phyloP scores from a whole-genome alignment of 2,888 invertebrate genomes.

The Ptilodon capucinus region DNA sequence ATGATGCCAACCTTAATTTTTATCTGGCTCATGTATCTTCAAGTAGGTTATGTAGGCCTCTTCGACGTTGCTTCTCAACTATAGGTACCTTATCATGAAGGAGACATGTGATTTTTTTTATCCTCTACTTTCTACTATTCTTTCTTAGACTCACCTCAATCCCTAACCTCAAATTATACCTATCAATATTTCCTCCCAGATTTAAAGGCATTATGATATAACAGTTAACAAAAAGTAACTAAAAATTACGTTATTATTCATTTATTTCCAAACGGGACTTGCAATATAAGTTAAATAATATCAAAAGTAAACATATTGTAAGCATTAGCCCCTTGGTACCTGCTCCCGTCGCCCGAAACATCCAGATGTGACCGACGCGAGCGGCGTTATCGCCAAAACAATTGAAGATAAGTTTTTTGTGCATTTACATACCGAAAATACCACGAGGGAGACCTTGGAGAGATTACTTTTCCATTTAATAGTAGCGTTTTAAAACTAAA shows the following conservation, averaged over 20 bases:
- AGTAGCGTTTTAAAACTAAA: background rate
- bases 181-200: no score
- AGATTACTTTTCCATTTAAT: background rate
- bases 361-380: constrained; percentile 13
- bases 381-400: constrained; percentile 5
- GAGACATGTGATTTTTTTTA: no score
- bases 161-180: no score
- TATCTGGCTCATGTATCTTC: no score
- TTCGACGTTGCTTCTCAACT: no score
- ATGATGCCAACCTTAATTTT: no score
- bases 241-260: no score
- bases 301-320: background rate
- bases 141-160: no score
- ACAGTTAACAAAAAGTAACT: background rate
- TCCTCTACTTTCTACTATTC: no score
- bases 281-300: background rate
- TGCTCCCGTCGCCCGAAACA: constrained; percentile 14
- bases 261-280: background rate
- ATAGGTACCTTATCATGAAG: no score
- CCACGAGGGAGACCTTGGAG: constrained; percentile 10
- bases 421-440: constrained; percentile 8
- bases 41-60: no score
- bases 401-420: constrained; percentile 12
- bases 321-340: constrained; percentile 9
- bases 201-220: no score